Evolutionary conservation across 2,113 vertebrate species (phyloP).

Genomic region (Campylomormyrus numenius): DNA sequence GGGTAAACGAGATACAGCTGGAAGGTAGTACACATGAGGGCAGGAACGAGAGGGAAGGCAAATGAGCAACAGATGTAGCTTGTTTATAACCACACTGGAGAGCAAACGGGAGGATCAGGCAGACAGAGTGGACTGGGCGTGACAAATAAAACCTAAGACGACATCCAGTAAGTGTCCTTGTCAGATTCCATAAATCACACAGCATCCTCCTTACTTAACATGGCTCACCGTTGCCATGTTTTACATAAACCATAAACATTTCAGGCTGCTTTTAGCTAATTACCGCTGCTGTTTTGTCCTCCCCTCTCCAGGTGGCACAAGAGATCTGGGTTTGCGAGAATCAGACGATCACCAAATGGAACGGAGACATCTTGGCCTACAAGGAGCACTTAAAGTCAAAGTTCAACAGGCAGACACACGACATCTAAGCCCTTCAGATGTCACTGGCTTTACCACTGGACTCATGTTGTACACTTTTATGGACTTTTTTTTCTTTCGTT

Average conservation of each 20-base stretch:
- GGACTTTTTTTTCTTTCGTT: slow-evolving; percentile 24
- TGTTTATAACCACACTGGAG: too few relatives aligned
- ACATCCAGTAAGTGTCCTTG: not conserved
- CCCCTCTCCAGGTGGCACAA: slow-evolving; percentile 73
- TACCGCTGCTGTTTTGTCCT: not conserved
- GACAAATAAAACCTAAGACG: not conserved
- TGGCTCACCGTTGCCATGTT: not conserved
- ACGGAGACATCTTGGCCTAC: slow-evolving; percentile 84
- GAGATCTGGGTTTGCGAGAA: slow-evolving; percentile 99
- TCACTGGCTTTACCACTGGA: not conserved
- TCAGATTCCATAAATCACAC: not conserved
- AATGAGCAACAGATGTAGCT: too few relatives aligned
- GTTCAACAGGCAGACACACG: slow-evolving; percentile 76
- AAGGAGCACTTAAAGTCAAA: slow-evolving; percentile 95
- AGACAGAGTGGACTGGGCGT: too few relatives aligned
- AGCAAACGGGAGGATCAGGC: too few relatives aligned
- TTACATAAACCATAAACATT: not conserved
- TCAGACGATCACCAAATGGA: slow-evolving; percentile 93
- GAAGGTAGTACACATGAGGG: too few relatives aligned
- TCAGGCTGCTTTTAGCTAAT: not conserved
- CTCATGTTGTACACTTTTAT: slow-evolving; percentile 4
- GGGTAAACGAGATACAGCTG: too few relatives aligned
- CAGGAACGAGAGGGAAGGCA: too few relatives aligned
- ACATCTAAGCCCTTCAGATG: slow-evolving; percentile 51
- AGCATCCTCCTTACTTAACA: not conserved